These are phyloP conservation scores for Drosophila paramelanica DNA, from an alignment of 2,888 invertebrate genomes.

Conservation along the genomic window DNA sequence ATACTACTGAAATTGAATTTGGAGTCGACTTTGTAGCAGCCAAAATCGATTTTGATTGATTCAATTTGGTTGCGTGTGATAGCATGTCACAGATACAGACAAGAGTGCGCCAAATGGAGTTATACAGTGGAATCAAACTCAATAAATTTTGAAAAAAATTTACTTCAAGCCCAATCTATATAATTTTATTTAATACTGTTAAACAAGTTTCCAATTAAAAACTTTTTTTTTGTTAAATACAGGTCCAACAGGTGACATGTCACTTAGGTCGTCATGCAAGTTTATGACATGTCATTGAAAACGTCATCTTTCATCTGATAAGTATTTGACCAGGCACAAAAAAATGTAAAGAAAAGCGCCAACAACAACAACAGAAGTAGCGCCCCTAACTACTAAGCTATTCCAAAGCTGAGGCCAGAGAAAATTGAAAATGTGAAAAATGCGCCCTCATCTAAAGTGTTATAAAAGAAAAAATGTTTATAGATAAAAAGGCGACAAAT, in stretches of 20 bases:
- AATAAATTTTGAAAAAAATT: not conserved
- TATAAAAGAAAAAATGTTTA: conserved; percentile 83
- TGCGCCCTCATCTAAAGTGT: conserved; percentile 45
- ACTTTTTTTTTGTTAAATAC: too few species aligned
- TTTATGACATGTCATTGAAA: not conserved
- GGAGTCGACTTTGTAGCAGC: conserved; percentile 54
- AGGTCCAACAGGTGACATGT: not conserved
- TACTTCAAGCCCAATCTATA: too few species aligned
- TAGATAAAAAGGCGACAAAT: conserved; percentile 83
- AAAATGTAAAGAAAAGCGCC: not conserved
- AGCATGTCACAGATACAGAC: conserved; percentile 51
- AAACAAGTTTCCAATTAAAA: not conserved
- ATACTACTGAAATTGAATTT: conserved; percentile 76
- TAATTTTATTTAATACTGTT: not conserved
- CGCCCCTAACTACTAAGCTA: conserved; percentile 20
- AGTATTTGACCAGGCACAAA: conserved; percentile 2
- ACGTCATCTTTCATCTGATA: not conserved
- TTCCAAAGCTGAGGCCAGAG: conserved; percentile 29
- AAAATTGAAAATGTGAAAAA: conserved; percentile 23
- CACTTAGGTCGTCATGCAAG: not conserved
- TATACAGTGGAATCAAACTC: not conserved
- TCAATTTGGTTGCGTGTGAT: conserved; percentile 78
- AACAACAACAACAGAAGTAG: conserved; percentile 9
- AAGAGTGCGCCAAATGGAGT: not conserved
- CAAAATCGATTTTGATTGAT: conserved; percentile 83